These are phyloP conservation scores for Staurois parvus DNA, from an alignment of 2,797 vertebrate species.

Conservation along the genomic window DNA sequence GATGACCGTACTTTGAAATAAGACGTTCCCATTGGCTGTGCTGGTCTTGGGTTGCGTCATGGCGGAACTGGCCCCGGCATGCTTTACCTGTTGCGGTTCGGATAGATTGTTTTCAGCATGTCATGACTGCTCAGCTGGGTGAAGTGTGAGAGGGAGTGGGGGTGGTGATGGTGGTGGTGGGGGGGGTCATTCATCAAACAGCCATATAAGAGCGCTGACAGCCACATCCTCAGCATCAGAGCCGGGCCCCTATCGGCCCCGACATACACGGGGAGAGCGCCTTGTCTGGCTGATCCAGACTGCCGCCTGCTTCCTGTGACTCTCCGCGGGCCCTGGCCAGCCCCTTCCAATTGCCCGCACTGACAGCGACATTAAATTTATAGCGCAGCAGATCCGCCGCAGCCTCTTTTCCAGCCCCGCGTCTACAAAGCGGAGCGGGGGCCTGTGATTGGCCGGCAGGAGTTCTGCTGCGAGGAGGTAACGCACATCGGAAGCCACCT, in stretches of 20 bases:
- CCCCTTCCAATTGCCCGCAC: slow-evolving; percentile 9
- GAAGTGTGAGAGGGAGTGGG: no score
- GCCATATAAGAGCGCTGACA: slow-evolving; percentile 20
- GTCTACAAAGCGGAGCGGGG: slow-evolving; percentile 9
- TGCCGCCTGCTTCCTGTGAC: slow-evolving; percentile 54
- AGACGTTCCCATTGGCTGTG: no score
- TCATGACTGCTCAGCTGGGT: no score
- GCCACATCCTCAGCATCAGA: slow-evolving; percentile 34
- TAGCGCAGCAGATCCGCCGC: slow-evolving; percentile 24
- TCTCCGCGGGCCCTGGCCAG: not conserved
- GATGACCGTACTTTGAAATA: no score
- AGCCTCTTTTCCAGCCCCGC: slow-evolving; percentile 32
- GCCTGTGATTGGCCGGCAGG: not conserved
- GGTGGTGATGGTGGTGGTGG: no score
- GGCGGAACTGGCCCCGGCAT: no score
- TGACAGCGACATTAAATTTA: slow-evolving; percentile 54
- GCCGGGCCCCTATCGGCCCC: not conserved
- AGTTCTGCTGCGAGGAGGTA: slow-evolving; percentile 40
- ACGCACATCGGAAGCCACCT: slow-evolving; percentile 16
- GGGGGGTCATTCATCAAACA: slow-evolving; percentile 37
- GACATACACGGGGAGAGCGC: not conserved
- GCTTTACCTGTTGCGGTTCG: no score
- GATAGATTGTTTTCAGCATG: no score
- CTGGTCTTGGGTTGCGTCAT: no score
- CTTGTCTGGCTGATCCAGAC: slow-evolving; percentile 49